A percentile compares a stretch with the other conserved stretches of the same genome.
Evolutionary conservation across 30 jellyfish, hydroid and myxozoan genomes (phyloP).

Genomic region (Catostylus mosaicus): DNA sequence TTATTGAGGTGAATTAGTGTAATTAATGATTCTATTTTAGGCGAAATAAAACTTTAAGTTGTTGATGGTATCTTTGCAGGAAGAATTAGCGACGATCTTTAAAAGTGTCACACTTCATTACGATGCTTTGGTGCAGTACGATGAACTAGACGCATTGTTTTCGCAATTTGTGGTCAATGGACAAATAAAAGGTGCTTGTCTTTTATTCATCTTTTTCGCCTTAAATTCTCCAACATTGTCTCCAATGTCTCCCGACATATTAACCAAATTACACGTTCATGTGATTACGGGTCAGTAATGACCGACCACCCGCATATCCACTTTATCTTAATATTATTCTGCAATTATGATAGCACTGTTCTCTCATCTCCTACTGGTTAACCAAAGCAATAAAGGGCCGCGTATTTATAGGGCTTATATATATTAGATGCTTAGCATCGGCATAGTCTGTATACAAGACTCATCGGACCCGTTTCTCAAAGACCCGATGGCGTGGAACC

Average conservation of each 20-base stretch:
- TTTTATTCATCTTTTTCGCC: neutral
- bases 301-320: neutral
- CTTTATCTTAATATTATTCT: too few species aligned
- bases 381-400: neutral
- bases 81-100: conserved; percentile 86
- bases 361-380: neutral
- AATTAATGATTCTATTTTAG: too few species aligned
- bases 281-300: neutral
- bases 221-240: neutral
- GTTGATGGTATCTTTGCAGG: conserved; percentile 41
- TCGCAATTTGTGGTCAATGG: conserved; percentile 86
- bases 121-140: conserved; percentile 95
- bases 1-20: too few species aligned
- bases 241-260: neutral
- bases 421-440: too few species aligned
- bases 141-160: conserved; percentile 92
- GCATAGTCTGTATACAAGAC: too few species aligned
- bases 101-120: conserved; percentile 87
- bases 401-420: neutral
- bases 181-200: conserved; percentile 63
- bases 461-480: too few species aligned
- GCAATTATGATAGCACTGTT: neutral
- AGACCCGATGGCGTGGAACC: too few species aligned
- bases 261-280: neutral
- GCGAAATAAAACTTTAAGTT: neutral